A percentile compares a stretch with the other conserved stretches of the same genome.
These are phyloP conservation scores for Reinhardtius hippoglossoides DNA, from an alignment of 2,113 vertebrate species.

Conservation along the genomic window DNA sequence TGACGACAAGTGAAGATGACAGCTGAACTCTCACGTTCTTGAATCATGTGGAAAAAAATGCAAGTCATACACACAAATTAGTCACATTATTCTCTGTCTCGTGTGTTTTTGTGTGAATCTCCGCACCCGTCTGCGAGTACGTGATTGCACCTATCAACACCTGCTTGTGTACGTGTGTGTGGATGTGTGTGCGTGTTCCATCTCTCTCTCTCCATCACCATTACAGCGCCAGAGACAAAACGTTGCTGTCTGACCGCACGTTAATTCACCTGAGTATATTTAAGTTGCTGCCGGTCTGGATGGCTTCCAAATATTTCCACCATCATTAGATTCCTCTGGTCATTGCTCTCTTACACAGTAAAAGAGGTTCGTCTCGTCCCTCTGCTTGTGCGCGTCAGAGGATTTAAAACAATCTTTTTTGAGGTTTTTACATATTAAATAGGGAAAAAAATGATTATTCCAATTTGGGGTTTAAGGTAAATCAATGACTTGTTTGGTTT, in stretches of 20 bases:
- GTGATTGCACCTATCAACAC: slow-evolving; percentile 1
- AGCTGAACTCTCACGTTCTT: not conserved
- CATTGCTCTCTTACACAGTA: slow-evolving; percentile 49
- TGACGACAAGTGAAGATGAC: too few species aligned
- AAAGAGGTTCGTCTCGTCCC: slow-evolving; percentile 11
- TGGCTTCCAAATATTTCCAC: slow-evolving; percentile 69
- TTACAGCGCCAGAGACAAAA: slow-evolving; percentile 33
- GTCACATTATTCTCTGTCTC: not conserved
- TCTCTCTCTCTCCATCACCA: too few species aligned
- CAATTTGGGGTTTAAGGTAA: not conserved
- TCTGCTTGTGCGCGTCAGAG: slow-evolving; percentile 15
- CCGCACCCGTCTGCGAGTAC: not conserved
- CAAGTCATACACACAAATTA: slow-evolving; percentile 33
- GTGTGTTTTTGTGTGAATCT: slow-evolving; percentile 6
- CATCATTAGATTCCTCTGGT: slow-evolving; percentile 63
- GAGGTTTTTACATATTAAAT: too few species aligned
- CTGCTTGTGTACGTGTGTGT: not conserved
- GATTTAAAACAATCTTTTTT: slow-evolving; percentile 7
- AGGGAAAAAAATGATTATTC: too few species aligned
- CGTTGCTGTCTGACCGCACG: slow-evolving; percentile 50
- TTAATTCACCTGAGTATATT: slow-evolving; percentile 65
- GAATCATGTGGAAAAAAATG: slow-evolving; percentile 9
- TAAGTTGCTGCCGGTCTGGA: slow-evolving; percentile 59
- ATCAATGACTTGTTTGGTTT: not conserved
- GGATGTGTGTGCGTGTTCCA: not conserved